Evolutionary conservation across 1,140 invertebrate genomes (phyloP).

Genomic region (Battus philenor): DNA sequence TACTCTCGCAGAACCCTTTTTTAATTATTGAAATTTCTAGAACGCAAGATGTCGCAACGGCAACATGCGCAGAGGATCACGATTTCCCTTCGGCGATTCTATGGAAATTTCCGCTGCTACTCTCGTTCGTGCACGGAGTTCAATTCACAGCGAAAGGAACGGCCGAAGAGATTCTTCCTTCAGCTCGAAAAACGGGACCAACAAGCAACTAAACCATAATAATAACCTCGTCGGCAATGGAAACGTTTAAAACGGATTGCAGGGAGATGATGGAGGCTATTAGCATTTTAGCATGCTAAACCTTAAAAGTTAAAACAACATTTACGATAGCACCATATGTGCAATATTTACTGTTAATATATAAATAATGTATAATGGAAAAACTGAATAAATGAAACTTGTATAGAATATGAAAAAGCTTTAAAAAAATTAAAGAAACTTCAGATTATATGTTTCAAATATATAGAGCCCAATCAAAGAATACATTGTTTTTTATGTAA

Average conservation of each 20-base stretch:
- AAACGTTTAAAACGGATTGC: slow-evolving; percentile 33
- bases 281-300: slow-evolving; percentile 3
- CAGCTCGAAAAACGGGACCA: slow-evolving; percentile 40
- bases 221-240: slow-evolving; percentile 42
- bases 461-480: too few relatives aligned
- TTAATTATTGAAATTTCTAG: slow-evolving; percentile 37
- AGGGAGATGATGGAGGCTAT: too few relatives aligned
- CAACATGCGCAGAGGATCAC: slow-evolving; percentile 47
- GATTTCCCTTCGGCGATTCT: slow-evolving; percentile 61
- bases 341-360: too few relatives aligned
- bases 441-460: too few relatives aligned
- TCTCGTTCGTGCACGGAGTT: slow-evolving; percentile 46
- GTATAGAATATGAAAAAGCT: too few relatives aligned
- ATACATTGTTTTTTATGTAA: too few relatives aligned
- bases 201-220: slow-evolving; percentile 56
- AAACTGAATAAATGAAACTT: too few relatives aligned
- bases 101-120: slow-evolving; percentile 67
- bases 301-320: too few relatives aligned
- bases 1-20: too few relatives aligned
- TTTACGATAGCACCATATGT: too few relatives aligned
- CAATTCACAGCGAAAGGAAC: slow-evolving; percentile 36
- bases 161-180: slow-evolving; percentile 43
- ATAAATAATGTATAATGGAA: too few relatives aligned
- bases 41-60: slow-evolving; percentile 41
- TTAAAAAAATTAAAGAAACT: too few relatives aligned